Conservation (phyloP, 2,888 invertebrate species). For the Carcina quercana region DNA sequence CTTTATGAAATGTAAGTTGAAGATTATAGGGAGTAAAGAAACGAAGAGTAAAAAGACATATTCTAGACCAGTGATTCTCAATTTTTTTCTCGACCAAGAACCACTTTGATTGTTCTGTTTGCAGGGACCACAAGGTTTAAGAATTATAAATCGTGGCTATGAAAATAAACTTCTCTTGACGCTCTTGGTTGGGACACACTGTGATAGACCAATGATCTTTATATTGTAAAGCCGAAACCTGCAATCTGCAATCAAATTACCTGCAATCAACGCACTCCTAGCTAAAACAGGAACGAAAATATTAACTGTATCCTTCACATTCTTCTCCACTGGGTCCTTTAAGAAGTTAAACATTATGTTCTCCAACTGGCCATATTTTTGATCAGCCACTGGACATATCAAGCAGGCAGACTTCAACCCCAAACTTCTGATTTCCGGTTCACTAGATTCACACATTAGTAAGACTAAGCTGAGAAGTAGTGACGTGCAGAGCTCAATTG, state of each 20-base stretch:
- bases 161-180: too few relatives aligned
- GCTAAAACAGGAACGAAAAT: constrained; percentile 59
- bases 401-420: constrained; percentile 58
- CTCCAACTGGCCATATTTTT: constrained; percentile 60
- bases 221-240: too few relatives aligned
- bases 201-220: too few relatives aligned
- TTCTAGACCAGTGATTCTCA: too few relatives aligned
- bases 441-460: constrained; percentile 66
- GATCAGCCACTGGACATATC: constrained; percentile 56
- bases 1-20: too few relatives aligned
- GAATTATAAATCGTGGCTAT: too few relatives aligned
- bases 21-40: too few relatives aligned
- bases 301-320: constrained; percentile 52
- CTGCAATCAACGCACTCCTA: constrained; percentile 54
- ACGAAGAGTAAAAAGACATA: too few relatives aligned
- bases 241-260: constrained; percentile 24
- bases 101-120: too few relatives aligned
- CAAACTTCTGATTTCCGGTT: constrained; percentile 48
- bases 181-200: too few relatives aligned
- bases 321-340: constrained; percentile 52
- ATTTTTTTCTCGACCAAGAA: too few relatives aligned
- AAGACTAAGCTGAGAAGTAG: constrained; percentile 57
- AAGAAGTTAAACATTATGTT: constrained; percentile 58
- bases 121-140: too few relatives aligned
- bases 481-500: constrained; percentile 62